Conservation (phyloP, 2,113 vertebrate genomes). For the Taurulus bubalis region DNA sequence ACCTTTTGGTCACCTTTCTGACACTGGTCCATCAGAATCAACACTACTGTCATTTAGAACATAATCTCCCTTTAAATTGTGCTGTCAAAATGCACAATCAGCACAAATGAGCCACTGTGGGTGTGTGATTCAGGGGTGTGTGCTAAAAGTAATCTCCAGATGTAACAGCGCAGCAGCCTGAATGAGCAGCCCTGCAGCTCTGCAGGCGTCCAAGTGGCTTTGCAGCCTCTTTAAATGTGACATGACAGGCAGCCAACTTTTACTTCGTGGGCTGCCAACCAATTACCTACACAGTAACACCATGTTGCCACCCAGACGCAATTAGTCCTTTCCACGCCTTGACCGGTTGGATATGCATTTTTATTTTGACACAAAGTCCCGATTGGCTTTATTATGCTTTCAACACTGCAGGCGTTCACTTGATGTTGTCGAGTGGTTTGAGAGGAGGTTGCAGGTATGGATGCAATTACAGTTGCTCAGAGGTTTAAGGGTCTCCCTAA, state of each 20-base stretch:
- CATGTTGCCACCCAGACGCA: constrained; percentile 30
- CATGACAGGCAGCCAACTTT: constrained; percentile 38
- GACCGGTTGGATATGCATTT: constrained; percentile 23
- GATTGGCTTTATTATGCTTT: constrained; percentile 51
- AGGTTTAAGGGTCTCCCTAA: constrained; percentile 45
- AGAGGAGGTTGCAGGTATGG: constrained; percentile 31
- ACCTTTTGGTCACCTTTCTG: neutral
- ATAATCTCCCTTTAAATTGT: constrained; percentile 41
- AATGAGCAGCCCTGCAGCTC: constrained; percentile 19
- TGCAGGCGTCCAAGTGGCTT: constrained; percentile 12
- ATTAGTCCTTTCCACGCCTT: constrained; percentile 33
- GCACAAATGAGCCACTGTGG: constrained; percentile 18
- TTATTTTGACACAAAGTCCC: constrained; percentile 27
- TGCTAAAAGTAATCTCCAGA: constrained; percentile 15
- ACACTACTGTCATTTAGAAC: constrained; percentile 34
- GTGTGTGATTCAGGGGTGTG: neutral
- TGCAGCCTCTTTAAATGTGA: constrained; percentile 35
- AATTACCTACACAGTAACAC: constrained; percentile 46
- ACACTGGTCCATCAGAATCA: constrained; percentile 12
- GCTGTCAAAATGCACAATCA: constrained; percentile 12
- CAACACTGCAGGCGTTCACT: constrained; percentile 49
- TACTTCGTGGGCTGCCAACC: constrained; percentile 14
- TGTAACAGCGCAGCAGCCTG: constrained; percentile 2
- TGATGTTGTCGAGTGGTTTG: constrained; percentile 14
- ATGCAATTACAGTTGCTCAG: constrained; percentile 46